Evolutionary conservation across 2,113 vertebrate species (phyloP).

Genomic region (Vulpes vulpes): DNA sequence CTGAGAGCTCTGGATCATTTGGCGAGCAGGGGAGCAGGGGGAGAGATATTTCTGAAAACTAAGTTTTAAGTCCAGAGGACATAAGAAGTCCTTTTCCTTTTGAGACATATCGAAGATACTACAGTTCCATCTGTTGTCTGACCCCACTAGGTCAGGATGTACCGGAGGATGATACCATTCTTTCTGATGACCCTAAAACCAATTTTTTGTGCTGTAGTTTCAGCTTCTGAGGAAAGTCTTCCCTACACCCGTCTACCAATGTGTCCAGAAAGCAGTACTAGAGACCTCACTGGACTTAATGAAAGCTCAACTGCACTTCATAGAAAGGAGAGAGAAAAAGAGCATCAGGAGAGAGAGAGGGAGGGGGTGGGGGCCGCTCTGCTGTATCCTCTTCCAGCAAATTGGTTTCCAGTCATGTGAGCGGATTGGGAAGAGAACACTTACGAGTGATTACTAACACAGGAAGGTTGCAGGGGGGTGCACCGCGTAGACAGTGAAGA

Average conservation of each 20-base stretch:
- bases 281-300: conserved; percentile 54
- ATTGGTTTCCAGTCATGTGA: conserved; percentile 83
- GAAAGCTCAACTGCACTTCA: conserved; percentile 73
- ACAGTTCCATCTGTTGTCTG: rapidly evolving
- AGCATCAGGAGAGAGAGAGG: neutral
- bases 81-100: neutral
- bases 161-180: neutral
- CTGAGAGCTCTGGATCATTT: neutral
- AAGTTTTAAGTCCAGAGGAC: neutral
- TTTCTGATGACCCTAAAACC: neutral
- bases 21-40: rapidly evolving
- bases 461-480: conserved; percentile 78
- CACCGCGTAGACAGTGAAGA: conserved; percentile 92
- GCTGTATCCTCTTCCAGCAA: conserved; percentile 78
- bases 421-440: conserved; percentile 84
- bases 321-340: conserved; percentile 1
- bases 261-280: neutral
- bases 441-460: conserved; percentile 87
- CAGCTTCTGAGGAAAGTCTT: neutral
- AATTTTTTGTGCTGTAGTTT: neutral
- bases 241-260: conserved; percentile 17
- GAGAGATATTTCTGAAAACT: neutral
- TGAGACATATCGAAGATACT: neutral
- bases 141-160: too few relatives aligned
- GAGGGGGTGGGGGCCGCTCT: neutral